These are phyloP conservation scores for Zygaena filipendulae DNA, from an alignment of 2,888 invertebrate genomes.

Conservation along the genomic window DNA sequence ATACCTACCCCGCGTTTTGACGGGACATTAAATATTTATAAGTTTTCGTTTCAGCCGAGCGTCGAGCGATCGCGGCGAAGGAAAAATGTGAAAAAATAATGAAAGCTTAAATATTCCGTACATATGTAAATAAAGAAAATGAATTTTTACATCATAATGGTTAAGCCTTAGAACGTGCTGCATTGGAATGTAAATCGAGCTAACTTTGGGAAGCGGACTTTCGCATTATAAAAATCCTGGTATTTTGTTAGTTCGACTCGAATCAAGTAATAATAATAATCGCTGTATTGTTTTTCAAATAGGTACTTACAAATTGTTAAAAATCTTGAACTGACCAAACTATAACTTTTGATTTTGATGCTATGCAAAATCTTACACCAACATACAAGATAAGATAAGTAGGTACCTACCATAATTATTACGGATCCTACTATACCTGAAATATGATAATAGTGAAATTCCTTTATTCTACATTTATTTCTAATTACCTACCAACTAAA, in stretches of 20 bases:
- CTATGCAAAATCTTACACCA: no score
- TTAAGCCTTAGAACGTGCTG: constrained; percentile 16
- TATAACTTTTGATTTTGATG: no score
- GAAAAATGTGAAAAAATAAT: constrained; percentile 64
- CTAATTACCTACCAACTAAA: no score
- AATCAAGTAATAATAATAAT: not conserved
- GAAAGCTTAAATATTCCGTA: constrained; percentile 59
- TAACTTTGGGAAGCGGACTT: constrained; percentile 4
- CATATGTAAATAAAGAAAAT: constrained; percentile 58
- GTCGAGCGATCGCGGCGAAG: constrained; percentile 39
- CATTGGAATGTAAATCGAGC: constrained; percentile 41
- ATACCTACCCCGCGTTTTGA: constrained; percentile 40
- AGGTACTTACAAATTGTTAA: not conserved
- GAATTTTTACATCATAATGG: constrained; percentile 53
- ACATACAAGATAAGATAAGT: no score
- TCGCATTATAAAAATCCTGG: no score
- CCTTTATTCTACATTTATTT: no score
- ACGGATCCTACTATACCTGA: no score
- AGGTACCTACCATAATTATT: no score
- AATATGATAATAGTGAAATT: no score
- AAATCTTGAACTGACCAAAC: no score
- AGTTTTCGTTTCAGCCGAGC: constrained; percentile 46
- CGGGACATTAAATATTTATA: constrained; percentile 61
- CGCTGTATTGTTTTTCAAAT: not conserved
- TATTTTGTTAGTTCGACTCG: not conserved